Percentiles rank a stretch among this genome's conserved stretches.
Evolutionary conservation across 2,888 invertebrate genomes (phyloP).

Genomic region (Dichetophora obliterata): DNA sequence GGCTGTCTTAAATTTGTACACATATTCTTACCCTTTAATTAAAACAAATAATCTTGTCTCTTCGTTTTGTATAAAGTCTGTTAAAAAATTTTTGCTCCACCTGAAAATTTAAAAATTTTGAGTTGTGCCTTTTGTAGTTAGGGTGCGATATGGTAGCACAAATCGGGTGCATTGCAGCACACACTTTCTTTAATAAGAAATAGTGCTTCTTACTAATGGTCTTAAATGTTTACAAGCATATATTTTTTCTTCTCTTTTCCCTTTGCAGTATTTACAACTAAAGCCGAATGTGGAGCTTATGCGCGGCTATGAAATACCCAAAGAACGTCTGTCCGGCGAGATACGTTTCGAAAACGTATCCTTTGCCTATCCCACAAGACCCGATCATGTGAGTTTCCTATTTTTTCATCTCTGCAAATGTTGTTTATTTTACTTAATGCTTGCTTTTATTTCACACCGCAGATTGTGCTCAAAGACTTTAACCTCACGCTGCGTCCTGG

Average conservation of each 20-base stretch:
- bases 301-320: constrained; percentile 78
- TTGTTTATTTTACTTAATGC: background rate
- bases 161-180: no score
- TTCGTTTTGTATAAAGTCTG: no score
- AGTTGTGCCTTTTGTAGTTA: no score
- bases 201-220: no score
- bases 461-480: constrained; percentile 86
- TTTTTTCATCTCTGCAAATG: background rate
- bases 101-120: no score
- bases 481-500: constrained; percentile 86
- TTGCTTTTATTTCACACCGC: constrained; percentile 54
- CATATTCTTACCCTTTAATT: no score
- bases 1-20: no score
- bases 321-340: constrained; percentile 80
- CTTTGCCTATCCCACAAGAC: constrained; percentile 90
- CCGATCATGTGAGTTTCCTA: constrained; percentile 72
- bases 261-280: constrained; percentile 79
- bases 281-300: constrained; percentile 78
- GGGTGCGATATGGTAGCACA: no score
- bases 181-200: no score
- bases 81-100: no score
- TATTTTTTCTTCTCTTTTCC: background rate
- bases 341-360: constrained; percentile 87
- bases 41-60: no score
- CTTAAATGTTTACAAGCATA: background rate